These are phyloP conservation scores for Sebastes matsubarae DNA, from an alignment of 2,797 vertebrate genomes.

Conservation along the genomic window DNA sequence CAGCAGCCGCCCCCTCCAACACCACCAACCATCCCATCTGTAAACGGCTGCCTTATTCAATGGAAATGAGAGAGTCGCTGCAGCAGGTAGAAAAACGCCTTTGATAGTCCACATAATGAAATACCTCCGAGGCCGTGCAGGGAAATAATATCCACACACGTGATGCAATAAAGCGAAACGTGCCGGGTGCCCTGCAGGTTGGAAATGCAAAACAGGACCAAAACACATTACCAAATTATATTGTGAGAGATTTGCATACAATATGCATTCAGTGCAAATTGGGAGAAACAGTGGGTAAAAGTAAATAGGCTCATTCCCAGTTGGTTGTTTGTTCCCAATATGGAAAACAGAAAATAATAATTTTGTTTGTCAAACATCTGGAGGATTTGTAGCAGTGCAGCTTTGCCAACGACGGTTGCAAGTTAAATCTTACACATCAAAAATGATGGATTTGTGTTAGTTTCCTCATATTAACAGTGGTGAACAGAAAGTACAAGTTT, in stretches of 20 bases:
- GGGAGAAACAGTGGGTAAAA: not conserved
- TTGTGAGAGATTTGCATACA: conserved; percentile 25
- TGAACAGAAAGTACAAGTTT: not conserved
- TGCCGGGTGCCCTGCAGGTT: conserved; percentile 9
- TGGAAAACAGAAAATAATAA: not conserved
- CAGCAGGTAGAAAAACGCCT: conserved; percentile 40
- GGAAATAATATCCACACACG: conserved; percentile 20
- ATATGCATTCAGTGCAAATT: conserved; percentile 1
- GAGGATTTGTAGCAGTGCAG: not conserved
- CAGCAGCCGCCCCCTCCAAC: not conserved
- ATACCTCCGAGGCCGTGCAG: conserved; percentile 10
- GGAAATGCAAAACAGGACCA: conserved; percentile 5
- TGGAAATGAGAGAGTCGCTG: conserved; percentile 28
- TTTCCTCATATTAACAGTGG: not conserved
- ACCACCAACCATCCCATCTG: not conserved
- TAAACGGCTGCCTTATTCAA: conserved; percentile 15
- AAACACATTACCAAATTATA: conserved; percentile 16
- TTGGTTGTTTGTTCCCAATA: not conserved
- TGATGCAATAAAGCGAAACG: conserved; percentile 37
- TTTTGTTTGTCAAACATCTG: not conserved
- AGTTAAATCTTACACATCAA: not conserved
- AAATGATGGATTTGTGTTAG: not conserved
- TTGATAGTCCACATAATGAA: conserved; percentile 47
- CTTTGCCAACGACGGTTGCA: too few species aligned
- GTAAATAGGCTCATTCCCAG: not conserved